Conservation (phyloP, 2,888 invertebrate species). For the Keiferia lycopersicella region DNA sequence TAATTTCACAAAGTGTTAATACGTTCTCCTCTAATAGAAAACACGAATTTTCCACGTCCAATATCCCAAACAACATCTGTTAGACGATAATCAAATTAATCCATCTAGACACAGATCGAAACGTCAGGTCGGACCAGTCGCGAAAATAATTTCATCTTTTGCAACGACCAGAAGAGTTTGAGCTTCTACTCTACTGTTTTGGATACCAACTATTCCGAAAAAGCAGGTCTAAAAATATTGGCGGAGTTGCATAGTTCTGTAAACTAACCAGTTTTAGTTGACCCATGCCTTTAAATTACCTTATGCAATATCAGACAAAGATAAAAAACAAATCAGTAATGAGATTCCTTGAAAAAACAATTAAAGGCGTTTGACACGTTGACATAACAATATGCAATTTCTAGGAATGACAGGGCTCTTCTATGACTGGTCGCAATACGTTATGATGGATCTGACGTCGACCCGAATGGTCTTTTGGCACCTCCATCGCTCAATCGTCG, state of each 20-base stretch:
- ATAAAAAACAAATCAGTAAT: neutral
- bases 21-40: neutral
- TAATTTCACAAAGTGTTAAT: neutral
- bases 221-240: neutral
- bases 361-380: neutral
- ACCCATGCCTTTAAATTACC: conserved; percentile 30
- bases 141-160: conserved; percentile 73
- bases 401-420: conserved; percentile 36
- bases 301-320: neutral
- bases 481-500: conserved; percentile 74
- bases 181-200: neutral
- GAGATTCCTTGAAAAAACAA: neutral
- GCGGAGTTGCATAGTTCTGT: neutral
- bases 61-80: conserved; percentile 61
- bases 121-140: conserved; percentile 72
- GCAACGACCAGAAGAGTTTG: conserved; percentile 30
- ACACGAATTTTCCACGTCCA: conserved; percentile 21
- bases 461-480: conserved; percentile 71
- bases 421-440: conserved; percentile 48
- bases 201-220: neutral
- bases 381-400: neutral
- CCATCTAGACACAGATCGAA: conserved; percentile 79
- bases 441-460: conserved; percentile 73
- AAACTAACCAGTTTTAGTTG: conserved; percentile 36
- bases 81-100: conserved; percentile 78